Base-by-base conservation (phyloP, 2,113 vertebrate species). In the Phocoena sinus region DNA sequence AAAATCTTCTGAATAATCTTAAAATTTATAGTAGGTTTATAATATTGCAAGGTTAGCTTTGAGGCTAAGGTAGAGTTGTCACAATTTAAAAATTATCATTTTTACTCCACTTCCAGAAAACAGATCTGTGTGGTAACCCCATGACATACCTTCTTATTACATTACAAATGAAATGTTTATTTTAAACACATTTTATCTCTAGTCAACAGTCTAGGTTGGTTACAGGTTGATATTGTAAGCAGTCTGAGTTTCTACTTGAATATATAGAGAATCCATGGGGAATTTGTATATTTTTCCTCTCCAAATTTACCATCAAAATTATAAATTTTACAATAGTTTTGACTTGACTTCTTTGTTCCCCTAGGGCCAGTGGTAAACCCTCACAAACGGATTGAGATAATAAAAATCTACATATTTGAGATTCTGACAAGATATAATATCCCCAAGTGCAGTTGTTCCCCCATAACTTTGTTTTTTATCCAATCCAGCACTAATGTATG, bases 401-500 rank as follows among this genome's bases (percentile, higher is more conserved):
- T 56, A 1, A 90, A 96, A 85, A 73, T 53, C 70, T 83, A 58
- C 53, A 70, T 82, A 81, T 36, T 91, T 80, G 50, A 96, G 38
- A 76, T 73, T 81, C 63, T 96, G 50, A 88, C 17, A 91, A 95
- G 38, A 88, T 81, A 47, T 28, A 56, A 33, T 53, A 36, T 41
- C 20, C 31, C 76, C 73, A 95, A 97, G 53, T 47, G 3, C 13
- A 77, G 9, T 38, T 1, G 87, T 89, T 90, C 83, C 31, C 38
- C 96, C 44, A 88, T 97, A 97, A 98, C 68, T 76, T 91, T 98
- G n/a, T 98, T 98, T 99, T 97, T 96, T 97, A 71, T 98, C 97
- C 98, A 97, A 98, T 98, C 63, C 98, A 99, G 99, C 99, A 79
- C 98, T 99, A 97, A 99, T 99, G 99, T 99, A 99, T 11, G 99